phyloP scores from a whole-genome alignment of 2,888 invertebrate genomes.

The Campoplex capitator region DNA sequence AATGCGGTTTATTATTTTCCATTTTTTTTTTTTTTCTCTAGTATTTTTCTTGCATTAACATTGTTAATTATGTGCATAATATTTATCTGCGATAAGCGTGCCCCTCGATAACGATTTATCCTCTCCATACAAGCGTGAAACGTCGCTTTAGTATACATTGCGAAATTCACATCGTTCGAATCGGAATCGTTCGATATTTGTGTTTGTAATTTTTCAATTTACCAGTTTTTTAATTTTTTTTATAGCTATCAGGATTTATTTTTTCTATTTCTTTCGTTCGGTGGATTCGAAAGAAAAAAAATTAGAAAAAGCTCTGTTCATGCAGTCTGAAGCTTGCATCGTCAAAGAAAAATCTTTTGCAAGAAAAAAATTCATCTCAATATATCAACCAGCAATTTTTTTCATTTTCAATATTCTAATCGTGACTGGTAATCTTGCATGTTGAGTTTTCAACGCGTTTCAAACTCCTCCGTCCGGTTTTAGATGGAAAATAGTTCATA shows the following conservation, averaged over 20 bases:
- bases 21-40: conserved; percentile 57
- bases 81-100: not conserved
- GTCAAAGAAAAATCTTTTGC: not conserved
- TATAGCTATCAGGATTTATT: not conserved
- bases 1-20: conserved; percentile 13
- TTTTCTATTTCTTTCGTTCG: not conserved
- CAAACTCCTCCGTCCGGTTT: not conserved
- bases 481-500: not conserved
- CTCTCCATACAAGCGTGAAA: not conserved
- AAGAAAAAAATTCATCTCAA: not conserved
- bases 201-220: not conserved
- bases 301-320: no score
- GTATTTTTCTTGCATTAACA: conserved; percentile 1
- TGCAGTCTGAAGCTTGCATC: no score
- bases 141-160: not conserved
- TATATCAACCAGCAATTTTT: not conserved
- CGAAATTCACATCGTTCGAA: not conserved
- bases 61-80: not conserved
- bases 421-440: not conserved
- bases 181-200: not conserved
- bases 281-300: no score
- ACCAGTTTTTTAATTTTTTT: not conserved
- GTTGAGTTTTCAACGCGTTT: not conserved
- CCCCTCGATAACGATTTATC: not conserved
- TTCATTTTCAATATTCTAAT: not conserved